Evolutionary conservation across 1,140 invertebrate genomes (phyloP), one percentile per base, ranked within the genome.

Genomic region (Lasioglossum baleicum): DNA sequence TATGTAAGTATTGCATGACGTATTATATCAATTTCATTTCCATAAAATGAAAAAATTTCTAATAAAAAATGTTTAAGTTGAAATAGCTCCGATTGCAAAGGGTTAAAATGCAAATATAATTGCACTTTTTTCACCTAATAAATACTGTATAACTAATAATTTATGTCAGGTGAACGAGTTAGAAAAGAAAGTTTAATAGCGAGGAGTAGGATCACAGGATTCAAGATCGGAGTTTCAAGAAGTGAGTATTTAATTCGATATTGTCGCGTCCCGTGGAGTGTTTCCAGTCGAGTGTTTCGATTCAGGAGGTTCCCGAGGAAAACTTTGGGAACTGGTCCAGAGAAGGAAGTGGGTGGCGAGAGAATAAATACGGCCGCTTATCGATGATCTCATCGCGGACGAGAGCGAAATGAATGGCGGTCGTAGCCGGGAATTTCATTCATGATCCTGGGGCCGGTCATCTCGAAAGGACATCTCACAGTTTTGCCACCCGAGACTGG

Each of bases 311-410:
- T 15, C 22, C 58, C 26, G 44, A 56, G 70, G 64, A 69, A 78
- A 56, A 67, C 51, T 48, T 72, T 26, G 56, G n/a, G 35, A 77
- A 26, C 74, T 56, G 66, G 75, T 58, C 13, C 73, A 72, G 80
- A 63, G 84, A 86, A 80, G 90, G 87, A 90, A 87, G 87, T 86
- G 80, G 87, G 87, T 89, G 89, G 90, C 81, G 85, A 87, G 87
- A 86, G 86, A 87, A 88, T 87, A 91, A 91, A 91, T 89, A 80
- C 85, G 71, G 80, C 79, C 61, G 81, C 81, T 90, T 90, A 91
- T 91, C 91, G 86, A 77, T 83, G 86, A 92, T 91, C 82, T 75
- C 44, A n/a, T 68, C 44, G 48, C 40, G 40, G 44, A 75, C 67
- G 60, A 75, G 48, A 1, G 44, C 58, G 26, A 56, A 63, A 83